phyloP scores from a whole-genome alignment of 2,113 vertebrate genomes.

The Otus sunia region DNA sequence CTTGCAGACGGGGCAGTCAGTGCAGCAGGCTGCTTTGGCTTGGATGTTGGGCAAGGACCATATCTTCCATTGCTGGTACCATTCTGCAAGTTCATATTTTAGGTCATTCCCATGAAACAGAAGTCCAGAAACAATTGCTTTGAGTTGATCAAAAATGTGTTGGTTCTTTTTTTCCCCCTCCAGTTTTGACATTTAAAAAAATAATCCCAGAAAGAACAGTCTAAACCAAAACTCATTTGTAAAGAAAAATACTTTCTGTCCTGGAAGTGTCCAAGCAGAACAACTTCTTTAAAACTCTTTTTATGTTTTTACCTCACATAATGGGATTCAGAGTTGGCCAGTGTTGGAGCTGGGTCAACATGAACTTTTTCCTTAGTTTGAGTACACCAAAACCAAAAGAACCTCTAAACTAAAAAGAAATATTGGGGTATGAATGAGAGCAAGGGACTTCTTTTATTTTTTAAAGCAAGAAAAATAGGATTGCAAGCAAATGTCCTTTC shows the following conservation, averaged over 20 bases:
- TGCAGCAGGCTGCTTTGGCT: background rate
- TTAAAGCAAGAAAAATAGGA: background rate
- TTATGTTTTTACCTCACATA: background rate
- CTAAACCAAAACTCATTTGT: background rate
- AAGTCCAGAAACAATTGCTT: background rate
- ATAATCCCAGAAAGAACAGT: background rate
- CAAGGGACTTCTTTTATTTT: background rate
- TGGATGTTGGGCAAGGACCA: background rate
- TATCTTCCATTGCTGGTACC: background rate
- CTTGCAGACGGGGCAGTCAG: background rate
- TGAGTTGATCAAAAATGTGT: background rate
- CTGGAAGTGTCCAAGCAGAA: background rate
- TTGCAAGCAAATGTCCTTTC: background rate
- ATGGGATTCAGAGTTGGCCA: background rate
- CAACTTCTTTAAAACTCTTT: background rate
- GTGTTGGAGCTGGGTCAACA: background rate
- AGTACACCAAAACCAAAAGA: background rate
- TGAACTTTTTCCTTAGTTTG: background rate
- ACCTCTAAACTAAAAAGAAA: background rate
- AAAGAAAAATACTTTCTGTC: background rate
- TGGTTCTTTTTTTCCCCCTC: background rate
- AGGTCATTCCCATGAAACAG: background rate
- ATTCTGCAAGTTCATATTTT: background rate
- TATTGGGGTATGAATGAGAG: background rate
- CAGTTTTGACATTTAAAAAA: background rate